Percentiles rank a stretch among this genome's conserved stretches.
phyloP scores from a whole-genome alignment of 2,888 invertebrate species.

The Bedellia somnulentella region DNA sequence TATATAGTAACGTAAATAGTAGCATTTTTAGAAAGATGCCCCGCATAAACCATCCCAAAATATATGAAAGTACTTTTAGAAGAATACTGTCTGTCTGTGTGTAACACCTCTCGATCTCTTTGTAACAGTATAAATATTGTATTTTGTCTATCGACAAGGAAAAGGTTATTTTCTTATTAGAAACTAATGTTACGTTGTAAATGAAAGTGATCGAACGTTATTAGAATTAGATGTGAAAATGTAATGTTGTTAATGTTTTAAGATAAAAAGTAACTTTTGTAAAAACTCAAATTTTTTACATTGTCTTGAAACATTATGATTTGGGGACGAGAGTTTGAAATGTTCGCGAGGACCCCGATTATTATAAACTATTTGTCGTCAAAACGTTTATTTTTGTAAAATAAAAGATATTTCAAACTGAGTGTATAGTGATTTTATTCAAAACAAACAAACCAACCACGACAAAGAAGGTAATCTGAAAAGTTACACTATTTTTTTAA shows the following conservation, averaged over 20 bases:
- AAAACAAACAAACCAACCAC: too few species aligned
- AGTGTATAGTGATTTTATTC: slow-evolving; percentile 10
- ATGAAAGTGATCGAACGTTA: slow-evolving; percentile 51
- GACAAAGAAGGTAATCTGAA: too few species aligned
- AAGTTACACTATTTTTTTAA: too few species aligned
- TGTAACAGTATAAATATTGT: neutral
- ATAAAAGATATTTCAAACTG: slow-evolving; percentile 55
- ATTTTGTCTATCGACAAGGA: slow-evolving; percentile 7
- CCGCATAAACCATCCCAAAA: slow-evolving; percentile 13
- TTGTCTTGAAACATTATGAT: slow-evolving; percentile 72
- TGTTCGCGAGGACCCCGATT: slow-evolving; percentile 57
- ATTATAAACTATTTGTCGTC: slow-evolving; percentile 62
- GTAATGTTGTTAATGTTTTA: slow-evolving; percentile 66
- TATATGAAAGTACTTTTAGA: too few species aligned
- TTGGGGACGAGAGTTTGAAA: slow-evolving; percentile 36
- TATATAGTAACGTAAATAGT: slow-evolving; percentile 22
- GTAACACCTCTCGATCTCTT: too few species aligned
- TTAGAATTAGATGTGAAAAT: slow-evolving; percentile 59
- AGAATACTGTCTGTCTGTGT: too few species aligned
- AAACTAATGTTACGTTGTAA: slow-evolving; percentile 28
- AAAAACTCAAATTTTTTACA: slow-evolving; percentile 66
- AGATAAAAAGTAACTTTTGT: slow-evolving; percentile 69
- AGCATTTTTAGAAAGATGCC: slow-evolving; percentile 18
- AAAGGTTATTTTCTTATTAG: slow-evolving; percentile 41
- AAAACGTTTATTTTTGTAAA: slow-evolving; percentile 64